phyloP scores from a whole-genome alignment of 2,797 vertebrate species.

The Sternotherus odoratus region DNA sequence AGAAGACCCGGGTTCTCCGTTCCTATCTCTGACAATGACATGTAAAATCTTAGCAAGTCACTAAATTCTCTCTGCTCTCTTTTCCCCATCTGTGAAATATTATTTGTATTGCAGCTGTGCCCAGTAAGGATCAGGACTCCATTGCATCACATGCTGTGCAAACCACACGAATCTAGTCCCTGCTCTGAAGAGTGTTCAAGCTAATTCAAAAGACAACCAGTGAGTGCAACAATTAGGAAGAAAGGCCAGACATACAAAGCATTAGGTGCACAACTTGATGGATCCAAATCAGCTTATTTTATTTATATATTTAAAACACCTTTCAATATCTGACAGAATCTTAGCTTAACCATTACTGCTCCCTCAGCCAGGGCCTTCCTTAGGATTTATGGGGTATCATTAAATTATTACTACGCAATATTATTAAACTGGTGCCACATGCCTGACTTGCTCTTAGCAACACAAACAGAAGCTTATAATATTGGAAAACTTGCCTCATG shows the following conservation, averaged over 20 bases:
- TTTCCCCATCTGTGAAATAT: background rate
- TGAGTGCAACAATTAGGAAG: background rate
- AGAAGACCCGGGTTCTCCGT: background rate
- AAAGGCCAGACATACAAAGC: background rate
- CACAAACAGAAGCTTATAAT: too few species aligned
- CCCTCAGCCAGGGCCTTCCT: too few species aligned
- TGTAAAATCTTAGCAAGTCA: background rate
- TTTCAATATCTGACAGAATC: background rate
- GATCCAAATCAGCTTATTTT: background rate
- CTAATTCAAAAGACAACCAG: background rate
- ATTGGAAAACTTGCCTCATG: too few species aligned
- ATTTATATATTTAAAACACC: background rate
- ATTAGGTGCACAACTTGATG: background rate
- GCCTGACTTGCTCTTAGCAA: too few species aligned
- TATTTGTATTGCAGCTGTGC: background rate
- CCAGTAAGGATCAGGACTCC: background rate
- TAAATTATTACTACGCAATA: too few species aligned
- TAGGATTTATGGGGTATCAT: too few species aligned
- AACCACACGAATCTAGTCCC: accelerated
- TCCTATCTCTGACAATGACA: background rate
- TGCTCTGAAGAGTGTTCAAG: background rate
- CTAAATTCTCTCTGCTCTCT: background rate
- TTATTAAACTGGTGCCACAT: too few species aligned
- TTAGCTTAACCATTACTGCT: background rate
- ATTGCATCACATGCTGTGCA: background rate